phyloP scores from a whole-genome alignment of 2,888 invertebrate genomes.

The Crocallis elinguaria region DNA sequence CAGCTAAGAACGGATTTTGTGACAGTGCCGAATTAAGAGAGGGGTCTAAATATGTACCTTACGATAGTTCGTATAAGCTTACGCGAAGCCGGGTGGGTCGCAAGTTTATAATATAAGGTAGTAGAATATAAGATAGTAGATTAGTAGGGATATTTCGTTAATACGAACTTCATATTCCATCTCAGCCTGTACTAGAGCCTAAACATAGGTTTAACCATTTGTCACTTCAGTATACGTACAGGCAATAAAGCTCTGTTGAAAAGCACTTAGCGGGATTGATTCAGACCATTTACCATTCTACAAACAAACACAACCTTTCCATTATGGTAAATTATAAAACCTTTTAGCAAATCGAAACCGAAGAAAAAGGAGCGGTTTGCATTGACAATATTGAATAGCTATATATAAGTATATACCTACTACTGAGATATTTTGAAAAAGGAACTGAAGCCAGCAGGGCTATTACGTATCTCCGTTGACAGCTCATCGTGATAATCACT shows the following conservation, averaged over 20 bases:
- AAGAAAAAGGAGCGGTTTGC: constrained; percentile 57
- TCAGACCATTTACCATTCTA: constrained; percentile 83
- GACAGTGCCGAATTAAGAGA: too few relatives aligned
- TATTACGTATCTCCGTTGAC: too few relatives aligned
- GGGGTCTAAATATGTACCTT: too few relatives aligned
- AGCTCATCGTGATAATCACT: too few relatives aligned
- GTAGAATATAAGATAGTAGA: too few relatives aligned
- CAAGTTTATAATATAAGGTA: too few relatives aligned
- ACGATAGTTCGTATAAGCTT: too few relatives aligned
- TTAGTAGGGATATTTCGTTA: too few relatives aligned
- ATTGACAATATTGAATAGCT: constrained; percentile 49
- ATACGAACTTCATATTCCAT: too few relatives aligned
- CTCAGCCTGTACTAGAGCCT: constrained; percentile 4
- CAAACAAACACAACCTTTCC: constrained; percentile 83
- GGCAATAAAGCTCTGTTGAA: constrained; percentile 82
- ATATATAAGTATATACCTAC: too few relatives aligned
- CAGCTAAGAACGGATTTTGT: too few relatives aligned
- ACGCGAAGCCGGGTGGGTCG: too few relatives aligned
- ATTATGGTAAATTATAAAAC: constrained; percentile 83
- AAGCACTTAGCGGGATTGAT: constrained; percentile 84
- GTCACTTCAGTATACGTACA: constrained; percentile 53
- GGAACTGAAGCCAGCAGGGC: constrained; percentile 3
- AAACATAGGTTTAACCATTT: constrained; percentile 59
- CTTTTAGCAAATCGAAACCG: constrained; percentile 72
- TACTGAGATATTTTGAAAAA: constrained; percentile 24